Base-by-base conservation (phyloP, 1,140 invertebrate genomes). In the Drosophila ananassae region DNA sequence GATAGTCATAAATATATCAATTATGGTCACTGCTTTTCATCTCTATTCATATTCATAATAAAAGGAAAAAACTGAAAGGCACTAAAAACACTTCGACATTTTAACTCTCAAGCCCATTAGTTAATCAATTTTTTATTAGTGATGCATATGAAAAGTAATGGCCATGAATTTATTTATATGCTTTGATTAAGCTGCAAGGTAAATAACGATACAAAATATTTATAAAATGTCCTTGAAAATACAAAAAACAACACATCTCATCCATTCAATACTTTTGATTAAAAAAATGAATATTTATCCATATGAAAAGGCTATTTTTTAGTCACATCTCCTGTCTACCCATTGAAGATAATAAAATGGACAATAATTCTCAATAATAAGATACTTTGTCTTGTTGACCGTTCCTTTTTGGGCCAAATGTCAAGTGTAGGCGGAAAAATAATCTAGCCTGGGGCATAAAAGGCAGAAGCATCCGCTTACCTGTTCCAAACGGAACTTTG, bases 391-490 rank as follows among this genome's bases (percentile, higher is more conserved):
- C 13, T 22, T 6, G 12, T 1, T 28, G 6, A 4, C 2, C 10
- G 2, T 24, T 62, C 32, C 30, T 50, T 24, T 4, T 24, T 3
- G 2, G 1, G 2, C 2, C 2, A 41, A 47, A 30, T 48, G 22
- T 61, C 41, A 37, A 9, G 3, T 30, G 57, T 41, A 24, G 37
- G 59, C 12, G 12, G 17, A 34, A 17, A 8, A 25, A 53, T 7
- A n/a, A 34, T n/a, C 30, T 13, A 8, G 47, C 59, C 47, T 10
- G 5, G 9, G 32, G 44, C 62, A 22, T 17, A 50, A 50, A 39
- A 30, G 28, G 7, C 46, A 22, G 12, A 25, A 12, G 32, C 51
- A 39, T 69, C 63, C 63, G 62, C n/a, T 56, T 68, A 39, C 50
- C 41, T 39, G 41, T 10, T 28, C 28, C 21, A 17, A 37, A 17